Conservation (phyloP, 2,888 invertebrate genomes). For the Pasiphila rectangulata region DNA sequence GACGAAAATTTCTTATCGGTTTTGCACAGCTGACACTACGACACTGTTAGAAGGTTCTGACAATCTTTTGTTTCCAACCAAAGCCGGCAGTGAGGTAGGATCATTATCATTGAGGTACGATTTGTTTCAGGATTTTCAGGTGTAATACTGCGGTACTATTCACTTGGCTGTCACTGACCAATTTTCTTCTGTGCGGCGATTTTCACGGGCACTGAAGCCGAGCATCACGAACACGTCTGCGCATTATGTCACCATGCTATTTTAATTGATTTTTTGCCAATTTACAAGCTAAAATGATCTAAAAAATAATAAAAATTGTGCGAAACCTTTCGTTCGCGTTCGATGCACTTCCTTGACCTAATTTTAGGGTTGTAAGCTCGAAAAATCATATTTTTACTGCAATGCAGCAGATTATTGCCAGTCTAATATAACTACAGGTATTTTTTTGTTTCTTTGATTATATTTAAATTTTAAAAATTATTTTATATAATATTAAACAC, state of each 20-base stretch:
- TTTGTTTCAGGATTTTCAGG: constrained; percentile 45
- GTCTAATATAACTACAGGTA: too few relatives aligned
- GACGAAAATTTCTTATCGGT: constrained; percentile 51
- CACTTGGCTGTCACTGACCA: constrained; percentile 51
- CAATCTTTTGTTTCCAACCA: constrained; percentile 36
- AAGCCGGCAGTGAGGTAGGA: constrained; percentile 22
- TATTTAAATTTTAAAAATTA: neutral
- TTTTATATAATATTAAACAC: neutral
- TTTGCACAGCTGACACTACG: constrained; percentile 28
- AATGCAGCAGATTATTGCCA: constrained; percentile 28
- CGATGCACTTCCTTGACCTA: constrained; percentile 73
- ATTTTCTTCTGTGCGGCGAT: constrained; percentile 48
- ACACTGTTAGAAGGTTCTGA: constrained; percentile 31
- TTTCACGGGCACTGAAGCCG: constrained; percentile 49
- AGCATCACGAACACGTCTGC: constrained; percentile 45
- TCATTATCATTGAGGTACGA: constrained; percentile 26
- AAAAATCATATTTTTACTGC: constrained; percentile 18
- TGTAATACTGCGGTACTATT: constrained; percentile 69
- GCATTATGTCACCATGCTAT: constrained; percentile 56
- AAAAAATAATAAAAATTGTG: constrained; percentile 59
- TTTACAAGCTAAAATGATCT: constrained; percentile 56
- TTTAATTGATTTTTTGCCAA: constrained; percentile 35
- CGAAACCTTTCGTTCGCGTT: constrained; percentile 48
- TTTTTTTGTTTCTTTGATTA: too few relatives aligned
- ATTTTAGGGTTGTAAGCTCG: constrained; percentile 35